These are phyloP conservation scores for Argentina silus DNA, from an alignment of 2,797 vertebrate genomes.

Conservation along the genomic window DNA sequence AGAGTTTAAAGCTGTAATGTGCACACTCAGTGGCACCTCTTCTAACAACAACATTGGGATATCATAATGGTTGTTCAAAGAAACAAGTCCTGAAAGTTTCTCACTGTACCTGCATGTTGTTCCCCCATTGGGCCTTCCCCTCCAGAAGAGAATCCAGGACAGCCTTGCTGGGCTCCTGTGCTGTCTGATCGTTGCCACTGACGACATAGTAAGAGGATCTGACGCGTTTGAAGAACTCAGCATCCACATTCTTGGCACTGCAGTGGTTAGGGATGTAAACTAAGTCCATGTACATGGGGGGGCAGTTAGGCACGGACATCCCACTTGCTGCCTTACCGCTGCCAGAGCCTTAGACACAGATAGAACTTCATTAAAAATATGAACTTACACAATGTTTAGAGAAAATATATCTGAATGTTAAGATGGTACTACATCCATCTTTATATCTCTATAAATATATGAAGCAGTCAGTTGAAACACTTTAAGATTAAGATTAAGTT, in stretches of 20 bases:
- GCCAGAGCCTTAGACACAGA: conserved; percentile 75
- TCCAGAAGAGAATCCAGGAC: conserved; percentile 94
- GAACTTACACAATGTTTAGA: background rate
- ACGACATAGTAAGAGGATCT: conserved; percentile 96
- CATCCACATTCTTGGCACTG: conserved; percentile 93
- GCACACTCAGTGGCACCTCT: background rate
- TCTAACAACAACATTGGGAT: background rate
- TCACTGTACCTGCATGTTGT: conserved; percentile 88
- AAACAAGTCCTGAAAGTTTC: background rate
- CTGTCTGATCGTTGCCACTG: conserved; percentile 91
- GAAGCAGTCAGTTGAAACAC: too few species aligned
- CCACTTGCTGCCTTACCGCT: conserved; percentile 80
- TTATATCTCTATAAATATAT: background rate
- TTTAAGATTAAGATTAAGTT: too few species aligned
- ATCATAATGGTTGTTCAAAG: background rate
- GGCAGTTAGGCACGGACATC: conserved; percentile 83
- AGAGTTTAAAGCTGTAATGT: background rate
- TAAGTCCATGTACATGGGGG: conserved; percentile 95
- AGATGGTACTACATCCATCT: background rate
- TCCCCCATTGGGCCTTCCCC: conserved; percentile 94
- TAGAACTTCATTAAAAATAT: background rate
- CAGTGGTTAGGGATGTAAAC: conserved; percentile 98
- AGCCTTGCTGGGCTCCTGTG: conserved; percentile 90
- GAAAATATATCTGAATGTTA: background rate
- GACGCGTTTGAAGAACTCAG: conserved; percentile 95